Conservation (phyloP, 2,113 vertebrate genomes). For the Macquaria australasica region DNA sequence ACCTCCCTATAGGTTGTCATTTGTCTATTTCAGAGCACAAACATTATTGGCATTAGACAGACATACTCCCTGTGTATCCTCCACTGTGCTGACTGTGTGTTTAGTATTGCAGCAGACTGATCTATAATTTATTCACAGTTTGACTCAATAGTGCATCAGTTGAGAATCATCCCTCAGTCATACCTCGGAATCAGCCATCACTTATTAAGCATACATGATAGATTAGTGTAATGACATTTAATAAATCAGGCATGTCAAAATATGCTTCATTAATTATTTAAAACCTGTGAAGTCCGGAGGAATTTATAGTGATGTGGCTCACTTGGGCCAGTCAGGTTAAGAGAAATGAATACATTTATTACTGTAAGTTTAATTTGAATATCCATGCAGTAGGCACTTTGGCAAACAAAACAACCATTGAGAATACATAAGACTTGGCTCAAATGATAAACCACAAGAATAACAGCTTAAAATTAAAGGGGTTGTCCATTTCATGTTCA, state of each 20-base stretch:
- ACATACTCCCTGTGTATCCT: constrained; percentile 16
- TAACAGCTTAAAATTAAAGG: constrained; percentile 3
- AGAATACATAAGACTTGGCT: constrained; percentile 22
- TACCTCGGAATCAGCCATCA: constrained; percentile 24
- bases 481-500: neutral
- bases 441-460: neutral
- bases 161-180: constrained; percentile 41
- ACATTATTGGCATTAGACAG: constrained; percentile 3
- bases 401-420: constrained; percentile 38
- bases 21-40: constrained; percentile 15
- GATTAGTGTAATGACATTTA: neutral
- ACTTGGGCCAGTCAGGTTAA: neutral
- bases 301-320: constrained; percentile 6
- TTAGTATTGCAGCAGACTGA: constrained; percentile 69
- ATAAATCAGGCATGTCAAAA: constrained; percentile 22
- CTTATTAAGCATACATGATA: constrained; percentile 14
- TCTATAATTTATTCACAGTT: constrained; percentile 77
- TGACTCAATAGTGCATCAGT: constrained; percentile 71
- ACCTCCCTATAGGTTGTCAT: neutral
- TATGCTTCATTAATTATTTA: neutral
- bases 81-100: constrained; percentile 30
- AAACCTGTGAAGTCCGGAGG: constrained; percentile 2
- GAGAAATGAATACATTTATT: constrained; percentile 12
- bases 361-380: constrained; percentile 7
- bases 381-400: constrained; percentile 59